phyloP scores from a whole-genome alignment of 1,140 invertebrate genomes.

The Heliconius congener region DNA sequence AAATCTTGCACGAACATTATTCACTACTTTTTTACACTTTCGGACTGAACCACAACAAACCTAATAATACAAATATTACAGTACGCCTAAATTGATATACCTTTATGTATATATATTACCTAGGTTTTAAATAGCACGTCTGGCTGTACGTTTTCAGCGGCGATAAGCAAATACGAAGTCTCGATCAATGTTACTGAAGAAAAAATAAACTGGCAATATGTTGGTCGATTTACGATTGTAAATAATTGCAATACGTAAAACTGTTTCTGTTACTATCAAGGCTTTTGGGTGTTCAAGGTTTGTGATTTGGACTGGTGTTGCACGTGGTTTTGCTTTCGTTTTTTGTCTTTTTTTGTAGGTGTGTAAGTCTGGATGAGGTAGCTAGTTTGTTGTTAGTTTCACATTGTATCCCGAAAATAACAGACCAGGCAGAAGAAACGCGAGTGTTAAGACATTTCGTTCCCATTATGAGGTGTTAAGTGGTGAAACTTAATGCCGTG shows the following conservation, averaged over 20 bases:
- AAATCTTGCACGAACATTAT: neutral
- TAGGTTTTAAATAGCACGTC: slow-evolving; percentile 28
- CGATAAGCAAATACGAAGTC: slow-evolving; percentile 47
- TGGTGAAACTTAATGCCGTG: too few species aligned
- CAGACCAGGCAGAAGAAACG: too few species aligned
- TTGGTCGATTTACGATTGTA: slow-evolving; percentile 64
- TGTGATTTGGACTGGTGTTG: neutral
- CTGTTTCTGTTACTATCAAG: slow-evolving; percentile 47
- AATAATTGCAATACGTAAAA: slow-evolving; percentile 60
- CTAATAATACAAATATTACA: neutral
- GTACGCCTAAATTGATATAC: neutral
- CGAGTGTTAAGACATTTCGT: too few species aligned
- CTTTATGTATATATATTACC: neutral
- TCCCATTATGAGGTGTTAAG: too few species aligned
- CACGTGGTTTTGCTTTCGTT: neutral
- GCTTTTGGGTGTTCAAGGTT: slow-evolving; percentile 47
- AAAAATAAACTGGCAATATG: slow-evolving; percentile 61
- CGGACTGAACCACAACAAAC: neutral
- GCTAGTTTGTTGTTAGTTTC: too few species aligned
- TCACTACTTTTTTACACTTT: neutral
- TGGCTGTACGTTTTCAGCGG: slow-evolving; percentile 49
- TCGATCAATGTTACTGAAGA: slow-evolving; percentile 59
- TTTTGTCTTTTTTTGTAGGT: neutral
- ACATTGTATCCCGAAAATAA: too few species aligned
- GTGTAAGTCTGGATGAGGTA: neutral